Percentiles rank a stretch among this genome's conserved stretches.
Evolutionary conservation across 2,797 vertebrate species (phyloP).

Genomic region (Propithecus deckenii): DNA sequence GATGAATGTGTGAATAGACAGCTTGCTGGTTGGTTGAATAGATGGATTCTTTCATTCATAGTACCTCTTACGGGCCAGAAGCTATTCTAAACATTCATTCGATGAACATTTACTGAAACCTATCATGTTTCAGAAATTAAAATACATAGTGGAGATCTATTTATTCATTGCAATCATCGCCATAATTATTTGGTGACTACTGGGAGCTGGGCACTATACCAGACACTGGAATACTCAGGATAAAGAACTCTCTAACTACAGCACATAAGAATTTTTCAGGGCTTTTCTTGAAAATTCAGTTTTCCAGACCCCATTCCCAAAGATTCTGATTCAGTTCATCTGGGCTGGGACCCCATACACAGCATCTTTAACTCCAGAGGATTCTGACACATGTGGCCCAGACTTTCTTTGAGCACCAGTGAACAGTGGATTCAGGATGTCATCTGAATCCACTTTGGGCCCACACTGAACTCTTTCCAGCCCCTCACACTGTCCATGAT

Average conservation of each 20-base stretch:
- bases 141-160: background rate
- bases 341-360: background rate
- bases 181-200: background rate
- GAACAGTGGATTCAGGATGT: background rate
- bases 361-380: background rate
- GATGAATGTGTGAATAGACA: background rate
- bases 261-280: background rate
- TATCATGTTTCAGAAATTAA: background rate
- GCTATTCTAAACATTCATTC: background rate
- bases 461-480: background rate
- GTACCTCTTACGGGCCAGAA: background rate
- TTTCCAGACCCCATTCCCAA: background rate
- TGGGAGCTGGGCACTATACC: background rate
- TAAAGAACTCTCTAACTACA: background rate
- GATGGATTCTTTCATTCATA: background rate
- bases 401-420: background rate
- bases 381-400: background rate
- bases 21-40: background rate
- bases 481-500: rapidly evolving
- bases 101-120: background rate
- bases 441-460: too few relatives aligned
- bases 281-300: background rate
- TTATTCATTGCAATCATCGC: background rate
- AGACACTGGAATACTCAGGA: background rate
- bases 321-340: background rate